Percentiles rank a stretch among this genome's conserved stretches.
phyloP scores from a whole-genome alignment of 2,888 invertebrate species.

The Alloplasta piceator region DNA sequence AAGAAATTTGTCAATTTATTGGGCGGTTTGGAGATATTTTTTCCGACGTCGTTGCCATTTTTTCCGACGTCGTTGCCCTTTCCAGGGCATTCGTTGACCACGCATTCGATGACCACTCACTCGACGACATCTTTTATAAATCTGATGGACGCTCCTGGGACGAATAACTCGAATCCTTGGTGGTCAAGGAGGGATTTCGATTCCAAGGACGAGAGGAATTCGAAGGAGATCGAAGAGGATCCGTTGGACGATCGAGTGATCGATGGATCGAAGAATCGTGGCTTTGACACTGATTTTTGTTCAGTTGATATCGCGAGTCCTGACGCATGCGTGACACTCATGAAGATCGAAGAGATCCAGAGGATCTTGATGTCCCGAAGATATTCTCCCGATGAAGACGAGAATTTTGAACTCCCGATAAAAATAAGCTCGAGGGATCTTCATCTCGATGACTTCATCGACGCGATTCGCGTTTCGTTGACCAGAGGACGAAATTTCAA shows the following conservation, averaged over 20 bases:
- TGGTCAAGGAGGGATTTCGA: conserved; percentile 3
- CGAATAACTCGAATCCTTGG: background rate
- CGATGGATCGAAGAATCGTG: background rate
- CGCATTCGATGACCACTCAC: no score
- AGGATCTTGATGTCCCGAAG: background rate
- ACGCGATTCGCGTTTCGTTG: background rate
- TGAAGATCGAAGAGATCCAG: conserved; percentile 11
- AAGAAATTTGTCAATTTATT: conserved; percentile 26
- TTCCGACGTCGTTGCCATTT: no score
- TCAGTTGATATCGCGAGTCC: background rate
- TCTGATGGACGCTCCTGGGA: background rate
- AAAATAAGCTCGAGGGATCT: conserved; percentile 1
- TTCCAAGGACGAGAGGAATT: no score
- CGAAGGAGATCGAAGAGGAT: no score
- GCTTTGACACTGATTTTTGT: background rate
- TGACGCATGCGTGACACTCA: conserved; percentile 9
- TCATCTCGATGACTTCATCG: background rate
- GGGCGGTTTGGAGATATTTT: conserved; percentile 5
- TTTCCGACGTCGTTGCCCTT: no score
- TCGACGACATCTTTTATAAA: no score
- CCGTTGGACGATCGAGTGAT: background rate
- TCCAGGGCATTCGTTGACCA: no score
- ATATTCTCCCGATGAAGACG: background rate
- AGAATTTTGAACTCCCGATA: background rate
- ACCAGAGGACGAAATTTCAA: background rate